Evolutionary conservation across 2,888 invertebrate species (phyloP), one percentile per base, ranked within the genome.

Genomic region (Dynastes grantii): DNA sequence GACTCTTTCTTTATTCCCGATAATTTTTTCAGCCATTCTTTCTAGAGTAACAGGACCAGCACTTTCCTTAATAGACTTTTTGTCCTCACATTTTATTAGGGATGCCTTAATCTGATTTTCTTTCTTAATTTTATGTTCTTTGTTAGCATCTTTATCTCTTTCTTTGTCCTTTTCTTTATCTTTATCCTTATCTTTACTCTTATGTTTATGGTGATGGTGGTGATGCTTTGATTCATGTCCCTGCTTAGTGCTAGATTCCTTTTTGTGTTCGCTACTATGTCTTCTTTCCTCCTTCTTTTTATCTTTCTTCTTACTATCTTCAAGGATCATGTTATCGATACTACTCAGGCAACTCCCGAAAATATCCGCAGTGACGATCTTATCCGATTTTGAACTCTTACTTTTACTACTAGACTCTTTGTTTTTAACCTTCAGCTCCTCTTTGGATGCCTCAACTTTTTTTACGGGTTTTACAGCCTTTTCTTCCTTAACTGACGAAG

Each of bases 341-440:
- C 84, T 85, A 0, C 84, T 83, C 9, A 85, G 77, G 53, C 84
- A 79, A 79, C 64, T 83, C 1, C 85, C 85, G 73, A 85, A 85
- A 61, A 82, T 82, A 22, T 79, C 77, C 29, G 65, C 32, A 8
- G 70, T 71, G n/a, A 45, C 40, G n/a, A 73, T 13, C 49, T 73
- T 73, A 13, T 79, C 75, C 8, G 45, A 2, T 27, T 79, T 79
- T 6, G 70, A 61, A n/a, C 53, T 68, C 22, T 77, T 64, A 6
- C 22, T 58, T 11, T 79, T 71, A 2, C 27, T 75, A 49, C 27
- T 75, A 49, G 55, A 58, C 3, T 58, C 55, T 8, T 65, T 78
- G 49, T 16, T 68, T 68, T 63, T 68, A 51, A 37, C 40, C 32
- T 8, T 16, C 8, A 45, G 5, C 37, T 71, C 53, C n/a, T 71